Percentiles rank a stretch among this genome's conserved stretches.
These are phyloP conservation scores for Scaptomyza parva DNA, from an alignment of 2,888 invertebrate species.

Conservation along the genomic window DNA sequence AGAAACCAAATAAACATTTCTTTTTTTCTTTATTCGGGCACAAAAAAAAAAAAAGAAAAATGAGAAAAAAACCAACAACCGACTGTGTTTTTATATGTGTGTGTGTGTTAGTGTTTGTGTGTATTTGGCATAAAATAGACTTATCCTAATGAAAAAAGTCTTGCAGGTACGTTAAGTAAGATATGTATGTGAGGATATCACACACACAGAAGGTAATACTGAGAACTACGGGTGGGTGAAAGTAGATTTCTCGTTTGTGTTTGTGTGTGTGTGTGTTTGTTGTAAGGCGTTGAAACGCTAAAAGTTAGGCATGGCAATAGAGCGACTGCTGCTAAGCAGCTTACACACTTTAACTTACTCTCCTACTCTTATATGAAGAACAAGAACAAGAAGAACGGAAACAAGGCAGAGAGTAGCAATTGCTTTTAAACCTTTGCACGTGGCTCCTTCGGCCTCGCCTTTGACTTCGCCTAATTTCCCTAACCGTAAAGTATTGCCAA, in stretches of 20 bases:
- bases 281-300: conserved; percentile 72
- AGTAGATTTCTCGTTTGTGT: not conserved
- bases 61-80: conserved; percentile 45
- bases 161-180: conserved; percentile 76
- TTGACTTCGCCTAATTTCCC: conserved; percentile 44
- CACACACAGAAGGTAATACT: conserved; percentile 42
- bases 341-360: conserved; percentile 33
- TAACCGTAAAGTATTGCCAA: conserved; percentile 38
- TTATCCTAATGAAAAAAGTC: conserved; percentile 80
- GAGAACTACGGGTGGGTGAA: not conserved
- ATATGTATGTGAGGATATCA: conserved; percentile 75
- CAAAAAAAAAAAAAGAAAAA: conserved; percentile 20
- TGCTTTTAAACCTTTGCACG: conserved; percentile 41
- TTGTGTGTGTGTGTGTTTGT: not conserved
- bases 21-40: conserved; percentile 38
- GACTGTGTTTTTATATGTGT: conserved; percentile 27
- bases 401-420: conserved; percentile 31
- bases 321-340: conserved; percentile 66
- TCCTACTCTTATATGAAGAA: not conserved
- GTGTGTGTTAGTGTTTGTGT: conserved; percentile 33
- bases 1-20: conserved; percentile 77
- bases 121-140: conserved; percentile 75
- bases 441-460: no score
- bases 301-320: conserved; percentile 72
- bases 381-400: conserved; percentile 16